Conservation (phyloP, 1,140 invertebrate species). For the Episyrphus balteatus region DNA sequence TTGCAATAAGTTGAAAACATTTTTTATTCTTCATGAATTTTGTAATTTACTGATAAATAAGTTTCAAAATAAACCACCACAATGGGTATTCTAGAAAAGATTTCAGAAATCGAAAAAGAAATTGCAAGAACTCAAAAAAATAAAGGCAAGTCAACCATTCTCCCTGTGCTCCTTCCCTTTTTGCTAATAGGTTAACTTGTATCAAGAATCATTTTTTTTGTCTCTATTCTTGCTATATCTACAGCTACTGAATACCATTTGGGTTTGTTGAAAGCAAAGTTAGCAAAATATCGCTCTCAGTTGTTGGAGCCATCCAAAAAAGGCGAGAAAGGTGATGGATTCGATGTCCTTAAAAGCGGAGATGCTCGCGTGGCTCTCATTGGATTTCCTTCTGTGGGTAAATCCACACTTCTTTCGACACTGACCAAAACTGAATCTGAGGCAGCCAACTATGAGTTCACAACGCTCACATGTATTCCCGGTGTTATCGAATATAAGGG, state of each 20-base stretch:
- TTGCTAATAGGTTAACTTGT: neutral
- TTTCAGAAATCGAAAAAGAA: conserved; percentile 96
- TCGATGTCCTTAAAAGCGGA: conserved; percentile 98
- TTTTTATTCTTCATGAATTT: neutral
- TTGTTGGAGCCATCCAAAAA: conserved; percentile 91
- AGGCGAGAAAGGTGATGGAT: conserved; percentile 96
- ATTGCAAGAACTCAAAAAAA: conserved; percentile 98
- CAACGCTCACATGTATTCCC: conserved; percentile 97
- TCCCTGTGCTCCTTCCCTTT: neutral
- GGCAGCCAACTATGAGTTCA: conserved; percentile 97
- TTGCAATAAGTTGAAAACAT: neutral
- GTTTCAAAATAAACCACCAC: neutral
- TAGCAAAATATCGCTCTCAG: conserved; percentile 95
- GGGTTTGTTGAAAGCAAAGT: conserved; percentile 94
- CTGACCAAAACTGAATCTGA: conserved; percentile 92
- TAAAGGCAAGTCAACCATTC: conserved; percentile 63
- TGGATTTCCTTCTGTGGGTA: conserved; percentile 93
- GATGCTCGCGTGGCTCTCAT: conserved; percentile 98
- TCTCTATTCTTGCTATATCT: conserved; percentile 18
- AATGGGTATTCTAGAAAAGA: conserved; percentile 98
- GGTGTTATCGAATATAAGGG: conserved; percentile 97
- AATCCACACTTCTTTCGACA: conserved; percentile 89
- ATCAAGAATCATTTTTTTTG: conserved; percentile 10
- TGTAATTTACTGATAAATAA: neutral
- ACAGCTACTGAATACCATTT: conserved; percentile 98